Evolutionary conservation across 2,113 vertebrate species (phyloP), one percentile per base, ranked within the genome.

Genomic region (Eurypyga helias): DNA sequence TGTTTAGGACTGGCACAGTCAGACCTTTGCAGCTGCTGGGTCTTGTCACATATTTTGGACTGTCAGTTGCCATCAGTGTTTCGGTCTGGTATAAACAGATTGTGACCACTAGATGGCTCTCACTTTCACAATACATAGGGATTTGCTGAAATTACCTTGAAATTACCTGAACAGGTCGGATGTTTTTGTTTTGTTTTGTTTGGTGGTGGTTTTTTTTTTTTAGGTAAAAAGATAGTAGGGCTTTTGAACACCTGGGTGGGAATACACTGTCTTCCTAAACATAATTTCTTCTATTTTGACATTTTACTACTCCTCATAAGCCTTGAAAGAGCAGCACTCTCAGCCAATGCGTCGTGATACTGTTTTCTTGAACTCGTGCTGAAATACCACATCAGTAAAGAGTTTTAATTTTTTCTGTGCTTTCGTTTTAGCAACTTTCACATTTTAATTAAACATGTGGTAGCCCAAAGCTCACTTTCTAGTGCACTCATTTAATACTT

Each of bases 21-120:
- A 85, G 45, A 29, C 24, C 23, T 64, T 70, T 72, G 46, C 58
- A 72, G 25, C 54, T 85, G 21, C n/a, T 33, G 34, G n/a, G 24
- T 38, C 38, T 51, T 31, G 9, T 1, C 25, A 3, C 0, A 0
- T 4, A 17, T 52, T 95, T 86, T 34, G 28, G 21, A 13, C 20
- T 41, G 25, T 19, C 16, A 9, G n/a, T 19, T 61, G 41, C 48
- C 31, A 41, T 17, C 46, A 21, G n/a, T 5, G 13, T 79, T 89
- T 84, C 19, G 6, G 2, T 64, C 36, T 38, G 38, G 11, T 25
- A 10, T 21, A 61, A 28, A 6, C 41, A 41, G 41, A 7, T 28
- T 52, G 5, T 34, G 70, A 26, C 70, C 97, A 66, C 98, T 97
- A 98, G 98, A 82, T 98, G 98, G 96, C 97, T 96, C 96, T 61